Evolutionary conservation across 1,140 invertebrate species (phyloP), one percentile per base, ranked within the genome.

Genomic region (Charaxes varanes): DNA sequence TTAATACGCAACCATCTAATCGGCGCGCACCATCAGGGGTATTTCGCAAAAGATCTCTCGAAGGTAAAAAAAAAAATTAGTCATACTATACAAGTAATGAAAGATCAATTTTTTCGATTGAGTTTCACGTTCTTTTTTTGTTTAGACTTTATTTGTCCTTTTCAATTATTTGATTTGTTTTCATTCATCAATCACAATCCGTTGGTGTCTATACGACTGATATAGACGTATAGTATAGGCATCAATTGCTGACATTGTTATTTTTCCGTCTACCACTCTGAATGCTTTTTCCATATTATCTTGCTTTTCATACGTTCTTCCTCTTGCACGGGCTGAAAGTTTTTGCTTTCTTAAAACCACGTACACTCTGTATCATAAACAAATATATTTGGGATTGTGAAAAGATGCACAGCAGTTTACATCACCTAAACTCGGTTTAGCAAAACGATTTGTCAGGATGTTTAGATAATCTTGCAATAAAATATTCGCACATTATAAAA

Each of bases 11-110:
- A 70, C 67, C 67, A 70, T 47, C 64, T 73, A 51, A 65, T 68
- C 74, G 69, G 64, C 79, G 74, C 68, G 68, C 80, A 77, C 71
- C 78, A 74, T 72, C 81, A 94, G 92, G 92, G 88, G 91, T 93
- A 90, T 94, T 93, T 93, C 91, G 92, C 91, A 94, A 94, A 93
- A 92, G 92, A 92, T 93, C 92, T 88, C 91, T 93, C 90, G 93
- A 93, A 93, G 91, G 91, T 92, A 91, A 90, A 82, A 71, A 74
- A n/a, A 65, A 42, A 23, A 37, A 71, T 56, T 81, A 80, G 62
- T 74, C 67, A 63, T 72, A 77, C 53, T 74, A 68, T 72, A 63
- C 61, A 69, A 76, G 62, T 68, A 65, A 55, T 47, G 44, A 63
- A 69, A 62, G 63, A 64, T 56, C 59, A 54, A 73, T 66, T 62